Base-by-base conservation (phyloP, 2,113 vertebrate genomes). In the Triplophysa rosa region DNA sequence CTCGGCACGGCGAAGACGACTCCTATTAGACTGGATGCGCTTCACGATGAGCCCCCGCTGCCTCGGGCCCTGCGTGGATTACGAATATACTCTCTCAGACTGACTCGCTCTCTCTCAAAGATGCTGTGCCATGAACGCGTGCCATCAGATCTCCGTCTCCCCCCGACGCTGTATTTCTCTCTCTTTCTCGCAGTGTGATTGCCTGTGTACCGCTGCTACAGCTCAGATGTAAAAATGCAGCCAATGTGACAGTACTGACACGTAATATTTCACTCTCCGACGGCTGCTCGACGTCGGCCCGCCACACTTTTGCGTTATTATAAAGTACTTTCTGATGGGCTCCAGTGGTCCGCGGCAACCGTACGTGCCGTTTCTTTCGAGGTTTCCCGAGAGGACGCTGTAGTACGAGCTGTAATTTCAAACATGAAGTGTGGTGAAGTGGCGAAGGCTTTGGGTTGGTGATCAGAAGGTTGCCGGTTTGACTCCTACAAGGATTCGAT, bases 11-110 rank as follows among this genome's bases (percentile, higher is more conserved):
- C 86, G 81, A 89, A 84, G 87, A 88, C 85, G 45, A 83, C 88
- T 92, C 89, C 87, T 90, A 89, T 92, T 91, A 92, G 89, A 90
- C 86, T 89, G 91, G 86, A 59, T 87, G 89, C 83, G 87, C 86
- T 90, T 85, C 86, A 86, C 89, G 88, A 89, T 86, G 87, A 90
- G 87, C 90, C 88, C 90, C 88, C 76, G 83, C 88, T 86, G 89
- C 89, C 89, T 87, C 81, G 74, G 79, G 89, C 72, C 75, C 87
- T 77, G 78, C 79, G 83, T 84, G 84, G 85, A 89, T 90, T 89
- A 88, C 87, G 24, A 69, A 71, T 64, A 45, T 37, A 45, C 26
- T 58, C 8, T 23, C 21, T 40, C 78, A 86, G 86, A 24, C 81
- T 65, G 67, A 21, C 40, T 49, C 56, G 56, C 66, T 49, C 17